These are phyloP conservation scores for Rhinoderma darwinii DNA, from an alignment of 2,113 vertebrate genomes.

Conservation along the genomic window DNA sequence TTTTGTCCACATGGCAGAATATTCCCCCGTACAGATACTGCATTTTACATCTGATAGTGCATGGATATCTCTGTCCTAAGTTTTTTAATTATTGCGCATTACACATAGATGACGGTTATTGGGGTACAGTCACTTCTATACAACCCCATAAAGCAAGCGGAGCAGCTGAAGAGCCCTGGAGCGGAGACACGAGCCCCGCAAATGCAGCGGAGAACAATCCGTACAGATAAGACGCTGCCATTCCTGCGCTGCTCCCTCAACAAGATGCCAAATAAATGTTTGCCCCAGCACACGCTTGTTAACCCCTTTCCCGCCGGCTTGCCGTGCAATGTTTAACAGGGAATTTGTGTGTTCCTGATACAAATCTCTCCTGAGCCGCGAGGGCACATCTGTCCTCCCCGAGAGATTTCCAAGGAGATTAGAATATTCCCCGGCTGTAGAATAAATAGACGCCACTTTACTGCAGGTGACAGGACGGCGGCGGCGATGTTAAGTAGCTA, in stretches of 20 bases:
- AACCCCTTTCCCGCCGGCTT: neutral
- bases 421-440: slow-evolving; percentile 1
- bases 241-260: neutral
- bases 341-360: neutral
- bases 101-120: neutral
- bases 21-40: neutral
- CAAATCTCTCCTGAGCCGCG: neutral
- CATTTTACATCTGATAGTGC: neutral
- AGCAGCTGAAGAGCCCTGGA: neutral
- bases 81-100: neutral
- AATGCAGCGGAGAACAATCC: neutral
- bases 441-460: neutral
- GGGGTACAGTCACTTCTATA: neutral
- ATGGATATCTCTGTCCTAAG: neutral
- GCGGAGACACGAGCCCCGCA: neutral
- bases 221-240: neutral
- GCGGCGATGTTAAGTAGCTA: slow-evolving; percentile 13
- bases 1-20: neutral
- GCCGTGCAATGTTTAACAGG: neutral
- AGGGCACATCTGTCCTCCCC: slow-evolving; percentile 24
- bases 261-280: slow-evolving; percentile 10
- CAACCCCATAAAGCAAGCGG: neutral
- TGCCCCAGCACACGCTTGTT: slow-evolving; percentile 11
- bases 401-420: neutral
- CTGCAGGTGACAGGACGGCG: slow-evolving; percentile 7